Evolutionary conservation across 2,797 vertebrate species (phyloP).

Genomic region (Coilia nasus): DNA sequence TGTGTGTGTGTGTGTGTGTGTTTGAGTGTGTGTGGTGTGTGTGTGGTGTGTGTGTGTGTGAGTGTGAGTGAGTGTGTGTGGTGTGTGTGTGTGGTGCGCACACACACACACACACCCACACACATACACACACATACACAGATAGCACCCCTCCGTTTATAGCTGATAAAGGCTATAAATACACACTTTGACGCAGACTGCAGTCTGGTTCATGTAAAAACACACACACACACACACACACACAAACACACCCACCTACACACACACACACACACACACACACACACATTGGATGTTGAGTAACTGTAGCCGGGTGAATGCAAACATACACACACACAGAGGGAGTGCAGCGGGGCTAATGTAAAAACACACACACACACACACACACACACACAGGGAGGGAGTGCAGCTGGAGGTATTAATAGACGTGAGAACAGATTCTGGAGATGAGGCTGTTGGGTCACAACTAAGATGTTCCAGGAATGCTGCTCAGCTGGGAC

Average conservation of each 20-base stretch:
- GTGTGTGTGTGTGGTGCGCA: too few relatives aligned
- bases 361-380: not conserved
- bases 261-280: constrained; percentile 9
- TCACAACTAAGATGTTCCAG: too few relatives aligned
- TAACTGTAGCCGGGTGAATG: too few relatives aligned
- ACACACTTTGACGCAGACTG: not conserved
- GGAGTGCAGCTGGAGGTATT: not conserved
- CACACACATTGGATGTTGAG: too few relatives aligned
- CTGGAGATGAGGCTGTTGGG: not conserved
- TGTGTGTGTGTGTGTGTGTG: not conserved
- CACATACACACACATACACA: not conserved
- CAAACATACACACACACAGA: not conserved
- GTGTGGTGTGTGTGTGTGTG: too few relatives aligned
- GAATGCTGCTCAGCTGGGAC: not conserved
- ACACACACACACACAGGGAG: not conserved
- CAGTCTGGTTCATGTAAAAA: too few relatives aligned
- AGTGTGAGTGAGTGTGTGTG: too few relatives aligned
- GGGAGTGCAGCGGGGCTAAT: too few relatives aligned
- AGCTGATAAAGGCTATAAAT: not conserved
- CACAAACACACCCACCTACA: not conserved
- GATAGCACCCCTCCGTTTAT: not conserved
- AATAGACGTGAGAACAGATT: constrained; percentile 13
- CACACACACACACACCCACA: not conserved
- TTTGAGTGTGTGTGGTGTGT: not conserved
- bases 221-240: too few relatives aligned